Percentiles rank a stretch among this genome's conserved stretches.
These are phyloP conservation scores for Halcyon leucocephala DNA, from an alignment of 2,797 vertebrate genomes.

Conservation along the genomic window DNA sequence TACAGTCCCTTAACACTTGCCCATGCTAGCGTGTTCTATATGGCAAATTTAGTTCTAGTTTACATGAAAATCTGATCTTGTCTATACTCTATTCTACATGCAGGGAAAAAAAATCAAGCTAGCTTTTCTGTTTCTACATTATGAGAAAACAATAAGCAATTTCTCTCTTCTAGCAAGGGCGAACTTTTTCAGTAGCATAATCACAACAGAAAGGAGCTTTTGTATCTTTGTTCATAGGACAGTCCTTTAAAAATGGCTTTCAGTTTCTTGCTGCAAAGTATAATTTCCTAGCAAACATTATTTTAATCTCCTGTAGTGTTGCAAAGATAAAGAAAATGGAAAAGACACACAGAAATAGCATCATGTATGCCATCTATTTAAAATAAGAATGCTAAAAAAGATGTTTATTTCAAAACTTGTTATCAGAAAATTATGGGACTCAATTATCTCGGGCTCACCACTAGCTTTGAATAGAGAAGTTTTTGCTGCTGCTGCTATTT, in stretches of 20 bases:
- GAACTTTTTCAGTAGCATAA: not conserved
- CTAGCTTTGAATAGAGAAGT: not conserved
- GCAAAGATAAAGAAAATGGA: not conserved
- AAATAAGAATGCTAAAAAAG: not conserved
- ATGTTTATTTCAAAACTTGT: not conserved
- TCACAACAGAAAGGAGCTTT: not conserved
- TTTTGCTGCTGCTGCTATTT: not conserved
- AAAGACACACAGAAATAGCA: constrained; percentile 2
- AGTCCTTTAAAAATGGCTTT: not conserved
- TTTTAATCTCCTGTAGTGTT: not conserved
- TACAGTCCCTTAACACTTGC: not conserved
- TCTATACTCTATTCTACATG: not conserved
- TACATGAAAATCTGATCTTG: not conserved
- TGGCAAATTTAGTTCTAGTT: not conserved
- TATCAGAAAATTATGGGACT: not conserved
- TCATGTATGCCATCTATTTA: not conserved
- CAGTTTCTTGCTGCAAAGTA: not conserved
- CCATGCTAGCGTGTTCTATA: not conserved
- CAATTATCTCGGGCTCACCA: not conserved
- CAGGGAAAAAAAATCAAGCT: not conserved
- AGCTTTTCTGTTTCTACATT: not conserved
- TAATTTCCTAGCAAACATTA: not conserved
- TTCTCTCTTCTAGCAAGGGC: not conserved
- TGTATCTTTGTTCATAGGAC: not conserved
- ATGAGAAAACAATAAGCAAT: not conserved